Percentiles rank a stretch among this genome's conserved stretches.
Conservation (phyloP, 35 echinoderm and acorn worm species). For the Hemicentrotus pulcherrimus region DNA sequence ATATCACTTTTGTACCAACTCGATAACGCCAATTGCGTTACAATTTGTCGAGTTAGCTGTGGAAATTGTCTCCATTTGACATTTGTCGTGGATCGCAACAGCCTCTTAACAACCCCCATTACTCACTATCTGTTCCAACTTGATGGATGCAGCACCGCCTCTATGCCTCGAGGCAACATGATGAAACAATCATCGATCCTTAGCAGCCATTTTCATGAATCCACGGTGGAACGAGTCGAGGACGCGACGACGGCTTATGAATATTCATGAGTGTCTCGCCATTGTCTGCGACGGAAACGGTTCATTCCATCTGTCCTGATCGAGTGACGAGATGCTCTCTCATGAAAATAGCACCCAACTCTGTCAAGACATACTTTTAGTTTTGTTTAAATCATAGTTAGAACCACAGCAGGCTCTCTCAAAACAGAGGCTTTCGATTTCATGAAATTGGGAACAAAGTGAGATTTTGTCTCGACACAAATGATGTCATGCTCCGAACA, state of each 20-base stretch:
- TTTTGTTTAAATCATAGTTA: neutral
- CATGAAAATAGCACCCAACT: neutral
- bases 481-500: too few relatives aligned
- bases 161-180: neutral
- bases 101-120: neutral
- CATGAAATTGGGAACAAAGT: too few relatives aligned
- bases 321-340: neutral
- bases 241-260: neutral
- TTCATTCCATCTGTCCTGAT: neutral
- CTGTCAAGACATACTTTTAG: neutral
- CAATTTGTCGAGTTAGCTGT: neutral
- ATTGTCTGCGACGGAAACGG: neutral
- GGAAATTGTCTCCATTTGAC: neutral
- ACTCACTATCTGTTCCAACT: neutral
- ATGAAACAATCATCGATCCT: conserved; percentile 1
- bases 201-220: neutral
- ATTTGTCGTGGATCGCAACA: neutral
- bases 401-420: too few relatives aligned
- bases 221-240: neutral
- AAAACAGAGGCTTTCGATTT: too few relatives aligned
- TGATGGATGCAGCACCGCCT: neutral
- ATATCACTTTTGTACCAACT: neutral
- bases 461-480: too few relatives aligned
- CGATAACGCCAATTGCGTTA: neutral
- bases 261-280: conserved; percentile 5